Evolutionary conservation across 2,797 vertebrate genomes (phyloP).

Genomic region (Vireo griseus): DNA sequence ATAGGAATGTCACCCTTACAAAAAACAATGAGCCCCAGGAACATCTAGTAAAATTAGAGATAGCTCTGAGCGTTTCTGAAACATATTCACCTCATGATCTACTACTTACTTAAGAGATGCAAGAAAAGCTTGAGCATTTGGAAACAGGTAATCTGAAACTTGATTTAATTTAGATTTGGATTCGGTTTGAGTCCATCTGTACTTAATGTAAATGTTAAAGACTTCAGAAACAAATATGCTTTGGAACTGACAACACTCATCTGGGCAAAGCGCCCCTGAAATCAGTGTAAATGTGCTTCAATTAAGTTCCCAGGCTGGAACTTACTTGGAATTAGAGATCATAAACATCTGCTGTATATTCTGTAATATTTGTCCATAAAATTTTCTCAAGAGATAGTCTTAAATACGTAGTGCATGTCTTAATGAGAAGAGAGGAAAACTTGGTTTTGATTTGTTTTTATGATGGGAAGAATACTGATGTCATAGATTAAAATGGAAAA

Average conservation of each 20-base stretch:
- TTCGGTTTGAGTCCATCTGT: background rate
- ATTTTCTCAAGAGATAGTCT: background rate
- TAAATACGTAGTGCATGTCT: background rate
- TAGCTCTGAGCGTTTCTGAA: background rate
- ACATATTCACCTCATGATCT: background rate
- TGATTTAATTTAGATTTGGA: constrained; percentile 2
- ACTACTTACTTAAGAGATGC: background rate
- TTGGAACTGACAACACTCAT: background rate
- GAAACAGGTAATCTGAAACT: background rate
- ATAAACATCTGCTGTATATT: background rate
- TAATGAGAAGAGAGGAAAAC: constrained; percentile 4
- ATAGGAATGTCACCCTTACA: background rate
- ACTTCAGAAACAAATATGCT: background rate
- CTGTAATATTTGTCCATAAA: background rate
- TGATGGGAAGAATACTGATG: background rate
- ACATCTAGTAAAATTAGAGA: background rate
- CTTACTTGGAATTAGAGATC: background rate
- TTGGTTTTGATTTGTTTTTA: constrained; percentile 33
- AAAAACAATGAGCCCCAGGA: background rate
- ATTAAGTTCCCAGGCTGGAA: background rate
- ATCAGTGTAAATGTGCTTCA: background rate
- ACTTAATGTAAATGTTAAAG: background rate
- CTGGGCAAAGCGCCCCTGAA: background rate
- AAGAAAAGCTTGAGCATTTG: background rate
- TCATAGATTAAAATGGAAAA: constrained; percentile 5